Base-by-base conservation (phyloP, 2,797 vertebrate genomes). In the Chrysocyon brachyurus region DNA sequence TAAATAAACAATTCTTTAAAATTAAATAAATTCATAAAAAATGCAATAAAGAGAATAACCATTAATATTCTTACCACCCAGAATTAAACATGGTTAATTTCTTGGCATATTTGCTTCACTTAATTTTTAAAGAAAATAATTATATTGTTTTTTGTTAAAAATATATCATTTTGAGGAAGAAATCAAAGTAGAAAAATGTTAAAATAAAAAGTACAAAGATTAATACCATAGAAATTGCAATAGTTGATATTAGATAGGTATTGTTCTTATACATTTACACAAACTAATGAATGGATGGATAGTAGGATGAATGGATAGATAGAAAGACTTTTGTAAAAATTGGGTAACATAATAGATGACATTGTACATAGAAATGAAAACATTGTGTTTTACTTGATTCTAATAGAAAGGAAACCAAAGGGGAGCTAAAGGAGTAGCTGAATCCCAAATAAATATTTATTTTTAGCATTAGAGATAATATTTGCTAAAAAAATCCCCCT, bases 371-470 rank as follows among this genome's bases (percentile, higher is more conserved):
- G 33, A 92, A 70, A 78, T 61, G 24, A 21, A 26, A 88, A 46
- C 26, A 75, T 91, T 94, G 94, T 64, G 36, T 92, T 95, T 95
- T 87, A 81, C 15, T 90, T 86, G 64, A 73, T 73, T 87, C 33
- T 93, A 84, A 70, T 56, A 78, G 52, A 85, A 87, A 90, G 68
- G 79, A 89, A 89, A 83, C 33, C n/a, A 6, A 94, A 82, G 12
- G 79, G 56, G 52, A 90, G 66, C n/a, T 81, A 72, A 61, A 73
- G 40, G 46, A 91, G 56, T 94, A 91, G 26, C 56, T 95, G 84
- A 86, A 90, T 97, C 90, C 70, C 54, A 94, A 90, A 82, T 81
- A 82, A 94, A 77, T 87, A 8, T 94, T 97, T 95, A 87, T 87
- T 97, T 96, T 93, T 64, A 85, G 64, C 66, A 85, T 84, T 90